Evolutionary conservation across 35 echinoderm and acorn worm genomes (phyloP).

Genomic region (Amphiura filiformis): DNA sequence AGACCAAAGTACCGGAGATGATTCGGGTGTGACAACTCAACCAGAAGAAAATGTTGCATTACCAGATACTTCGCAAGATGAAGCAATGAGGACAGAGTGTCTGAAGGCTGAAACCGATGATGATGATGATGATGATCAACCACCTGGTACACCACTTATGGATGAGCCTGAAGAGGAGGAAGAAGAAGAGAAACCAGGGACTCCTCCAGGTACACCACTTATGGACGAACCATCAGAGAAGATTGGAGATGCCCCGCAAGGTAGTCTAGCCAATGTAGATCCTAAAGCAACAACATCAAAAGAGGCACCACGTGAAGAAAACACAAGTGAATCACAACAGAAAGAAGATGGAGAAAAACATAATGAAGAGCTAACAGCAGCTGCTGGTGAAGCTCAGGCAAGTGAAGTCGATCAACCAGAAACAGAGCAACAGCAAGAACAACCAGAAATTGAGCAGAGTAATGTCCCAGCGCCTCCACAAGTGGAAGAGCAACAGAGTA

Average conservation of each 20-base stretch:
- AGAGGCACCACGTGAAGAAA: too few species aligned
- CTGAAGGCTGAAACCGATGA: too few species aligned
- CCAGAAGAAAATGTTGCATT: too few species aligned
- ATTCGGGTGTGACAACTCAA: too few species aligned
- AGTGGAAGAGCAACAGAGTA: neutral
- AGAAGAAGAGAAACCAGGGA: neutral
- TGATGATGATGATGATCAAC: too few species aligned
- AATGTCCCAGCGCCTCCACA: neutral
- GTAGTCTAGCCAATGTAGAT: neutral
- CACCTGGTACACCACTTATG: neutral
- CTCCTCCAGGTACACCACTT: neutral
- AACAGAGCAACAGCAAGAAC: too few species aligned
- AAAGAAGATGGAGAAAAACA: neutral
- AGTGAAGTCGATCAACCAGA: too few species aligned
- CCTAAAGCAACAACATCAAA: neutral
- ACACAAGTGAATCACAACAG: slow-evolving; percentile 14
- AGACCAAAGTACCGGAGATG: too few species aligned
- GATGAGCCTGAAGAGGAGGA: slow-evolving; percentile 11
- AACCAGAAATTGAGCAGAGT: neutral
- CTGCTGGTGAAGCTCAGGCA: too few species aligned
- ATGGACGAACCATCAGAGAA: neutral
- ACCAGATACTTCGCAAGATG: too few species aligned
- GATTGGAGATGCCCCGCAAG: neutral
- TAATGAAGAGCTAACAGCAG: too few species aligned
- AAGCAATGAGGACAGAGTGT: too few species aligned